Conservation (phyloP, 2,797 vertebrate species). For the Fratercula arctica region DNA sequence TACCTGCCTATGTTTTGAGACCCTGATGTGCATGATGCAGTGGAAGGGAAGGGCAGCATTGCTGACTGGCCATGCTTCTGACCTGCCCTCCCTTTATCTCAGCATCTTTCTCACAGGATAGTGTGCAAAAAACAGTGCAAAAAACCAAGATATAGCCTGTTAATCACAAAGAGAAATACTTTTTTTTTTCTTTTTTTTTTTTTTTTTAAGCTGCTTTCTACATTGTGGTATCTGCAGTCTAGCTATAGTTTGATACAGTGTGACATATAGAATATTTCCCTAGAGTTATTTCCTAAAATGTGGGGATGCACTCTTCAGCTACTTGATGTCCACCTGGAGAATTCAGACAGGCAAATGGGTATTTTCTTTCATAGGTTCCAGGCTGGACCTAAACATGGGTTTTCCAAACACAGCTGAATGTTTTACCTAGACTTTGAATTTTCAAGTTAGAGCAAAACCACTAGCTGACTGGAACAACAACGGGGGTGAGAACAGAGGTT, state of each 20-base stretch:
- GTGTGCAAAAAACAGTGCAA: background rate
- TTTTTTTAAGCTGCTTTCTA: background rate
- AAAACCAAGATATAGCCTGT: background rate
- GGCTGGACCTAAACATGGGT: background rate
- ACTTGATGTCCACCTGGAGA: background rate
- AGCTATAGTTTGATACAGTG: background rate
- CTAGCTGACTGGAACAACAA: background rate
- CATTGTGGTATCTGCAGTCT: background rate
- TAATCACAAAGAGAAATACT: background rate
- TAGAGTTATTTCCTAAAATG: background rate
- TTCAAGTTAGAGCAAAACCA: background rate
- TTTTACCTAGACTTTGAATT: background rate
- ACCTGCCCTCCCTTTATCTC: background rate
- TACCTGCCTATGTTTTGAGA: background rate
- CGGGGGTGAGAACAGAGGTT: background rate
- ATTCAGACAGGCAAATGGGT: background rate
- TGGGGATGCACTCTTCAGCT: background rate
- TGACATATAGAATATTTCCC: background rate
- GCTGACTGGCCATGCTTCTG: rapidly evolving
- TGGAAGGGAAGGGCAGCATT: background rate
- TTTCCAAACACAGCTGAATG: background rate
- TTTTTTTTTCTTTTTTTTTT: rapidly evolving
- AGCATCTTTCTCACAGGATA: background rate
- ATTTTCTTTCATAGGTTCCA: background rate
- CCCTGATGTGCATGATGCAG: rapidly evolving